A percentile compares a stretch with the other conserved stretches of the same genome.
Conservation (phyloP, 2,888 invertebrate species). For the Melangyna quadrimaculata region DNA sequence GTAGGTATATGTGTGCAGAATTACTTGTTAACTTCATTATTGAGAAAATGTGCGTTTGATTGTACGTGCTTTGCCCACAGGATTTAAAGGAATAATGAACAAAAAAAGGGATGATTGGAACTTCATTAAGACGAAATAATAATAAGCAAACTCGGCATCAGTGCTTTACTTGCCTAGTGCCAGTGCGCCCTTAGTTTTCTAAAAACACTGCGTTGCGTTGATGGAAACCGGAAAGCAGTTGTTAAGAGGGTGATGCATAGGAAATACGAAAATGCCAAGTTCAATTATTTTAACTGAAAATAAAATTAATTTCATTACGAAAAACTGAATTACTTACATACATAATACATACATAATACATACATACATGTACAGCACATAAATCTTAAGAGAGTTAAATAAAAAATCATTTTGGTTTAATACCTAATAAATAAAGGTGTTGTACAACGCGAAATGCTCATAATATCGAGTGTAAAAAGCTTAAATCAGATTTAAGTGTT, state of each 20-base stretch:
- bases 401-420: no score
- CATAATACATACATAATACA: no score
- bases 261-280: conserved; percentile 51
- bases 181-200: conserved; percentile 13
- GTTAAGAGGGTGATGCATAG: conserved; percentile 34
- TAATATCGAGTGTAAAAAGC: no score
- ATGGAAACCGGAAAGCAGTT: conserved; percentile 25
- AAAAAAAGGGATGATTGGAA: conserved; percentile 71
- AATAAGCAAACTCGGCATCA: conserved; percentile 59
- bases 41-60: conserved; percentile 70
- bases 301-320: conserved; percentile 62
- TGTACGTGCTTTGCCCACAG: conserved; percentile 70
- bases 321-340: conserved; percentile 5
- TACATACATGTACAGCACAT: no score
- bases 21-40: conserved; percentile 70
- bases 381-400: no score
- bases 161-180: background rate
- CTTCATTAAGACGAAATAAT: conserved; percentile 72
- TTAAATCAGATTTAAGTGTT: no score
- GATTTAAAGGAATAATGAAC: conserved; percentile 69
- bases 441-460: no score
- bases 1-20: conserved; percentile 50
- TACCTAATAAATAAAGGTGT: no score
- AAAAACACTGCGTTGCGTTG: background rate
- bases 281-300: conserved; percentile 53